Conservation (phyloP, 2,797 vertebrate genomes). For the Tamandua tetradactyla region DNA sequence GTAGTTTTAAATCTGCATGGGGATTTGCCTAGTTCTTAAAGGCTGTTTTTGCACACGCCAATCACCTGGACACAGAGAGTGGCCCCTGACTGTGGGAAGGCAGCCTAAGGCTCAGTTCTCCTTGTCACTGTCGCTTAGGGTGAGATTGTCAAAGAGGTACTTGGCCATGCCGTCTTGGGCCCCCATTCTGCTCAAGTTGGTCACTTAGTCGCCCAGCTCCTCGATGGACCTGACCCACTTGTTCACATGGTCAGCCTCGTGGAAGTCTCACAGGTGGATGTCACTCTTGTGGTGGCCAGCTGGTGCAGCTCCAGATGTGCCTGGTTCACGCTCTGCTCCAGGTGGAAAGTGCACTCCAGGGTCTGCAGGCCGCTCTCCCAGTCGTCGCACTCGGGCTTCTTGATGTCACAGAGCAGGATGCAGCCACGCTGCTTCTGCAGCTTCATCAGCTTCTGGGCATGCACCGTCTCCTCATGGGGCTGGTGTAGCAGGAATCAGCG, state of each 20-base stretch:
- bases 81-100: background rate
- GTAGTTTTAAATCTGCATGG: background rate
- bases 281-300: no score
- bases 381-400: fast-evolving
- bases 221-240: background rate
- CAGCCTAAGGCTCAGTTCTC: background rate
- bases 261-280: no score
- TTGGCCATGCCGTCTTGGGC: fast-evolving
- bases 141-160: background rate
- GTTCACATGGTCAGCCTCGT: no score
- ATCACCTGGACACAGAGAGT: background rate
- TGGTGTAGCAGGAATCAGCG: no score
- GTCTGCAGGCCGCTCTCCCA: no score
- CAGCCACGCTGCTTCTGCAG: background rate
- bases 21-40: no score
- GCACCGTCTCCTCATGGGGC: no score
- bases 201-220: background rate
- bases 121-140: fast-evolving
- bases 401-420: fast-evolving
- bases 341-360: background rate
- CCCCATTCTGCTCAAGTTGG: background rate
- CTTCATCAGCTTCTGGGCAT: background rate
- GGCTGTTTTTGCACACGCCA: background rate
- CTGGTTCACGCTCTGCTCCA: background rate
- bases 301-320: background rate